Base-by-base conservation (phyloP, 1,140 invertebrate species). In the Melipona quadrifasciata region DNA sequence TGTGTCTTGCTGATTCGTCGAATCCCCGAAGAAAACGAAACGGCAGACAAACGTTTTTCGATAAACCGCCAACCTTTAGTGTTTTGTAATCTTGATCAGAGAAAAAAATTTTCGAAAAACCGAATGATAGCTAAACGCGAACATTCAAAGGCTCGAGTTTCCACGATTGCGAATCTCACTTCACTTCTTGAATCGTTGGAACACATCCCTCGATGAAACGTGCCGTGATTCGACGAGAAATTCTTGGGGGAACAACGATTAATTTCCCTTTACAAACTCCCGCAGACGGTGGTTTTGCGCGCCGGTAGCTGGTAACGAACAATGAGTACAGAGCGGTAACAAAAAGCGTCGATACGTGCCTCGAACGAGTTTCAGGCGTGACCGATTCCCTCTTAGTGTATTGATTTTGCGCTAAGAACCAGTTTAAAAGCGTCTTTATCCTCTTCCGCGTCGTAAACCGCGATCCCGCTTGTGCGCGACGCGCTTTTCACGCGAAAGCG, bases 361-460 rank as follows among this genome's bases (percentile, higher is more conserved):
- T 78, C 58, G 73, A 70, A 81, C 84, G 71, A 51, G 73, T 80
- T 67, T 65, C 53, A 77, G 31, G 47, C 61, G 64, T 47, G 73
- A 78, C 64, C 57, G 81, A 77, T 70, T 58, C 61, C 74, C 27
- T 57, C 74, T 78, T n/a, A 8, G 34, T 12, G 53, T 83, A 83
- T 83, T 78, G 81, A 83, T 83, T 83, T 78, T 76, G 31, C 76
- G n/a, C 34, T 68, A 83, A 71, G 76, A 64, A 79, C 53, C 65
- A 19, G 47, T 78, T 79, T 67, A 79, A 76, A 75, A 77, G 74
- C 72, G 47, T 71, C 82, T 84, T 84, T 84, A 84, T 79, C 34
- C 67, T 31, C 74, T 84, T 71, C 82, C 76, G 64, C 57, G 58
- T 75, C 80, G 80, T 82, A 76, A 76, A 82, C 27, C 34, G 27